A percentile compares a stretch with the other conserved stretches of the same genome.
phyloP scores from a whole-genome alignment of 2,113 vertebrate species.

The Elgaria multicarinata region DNA sequence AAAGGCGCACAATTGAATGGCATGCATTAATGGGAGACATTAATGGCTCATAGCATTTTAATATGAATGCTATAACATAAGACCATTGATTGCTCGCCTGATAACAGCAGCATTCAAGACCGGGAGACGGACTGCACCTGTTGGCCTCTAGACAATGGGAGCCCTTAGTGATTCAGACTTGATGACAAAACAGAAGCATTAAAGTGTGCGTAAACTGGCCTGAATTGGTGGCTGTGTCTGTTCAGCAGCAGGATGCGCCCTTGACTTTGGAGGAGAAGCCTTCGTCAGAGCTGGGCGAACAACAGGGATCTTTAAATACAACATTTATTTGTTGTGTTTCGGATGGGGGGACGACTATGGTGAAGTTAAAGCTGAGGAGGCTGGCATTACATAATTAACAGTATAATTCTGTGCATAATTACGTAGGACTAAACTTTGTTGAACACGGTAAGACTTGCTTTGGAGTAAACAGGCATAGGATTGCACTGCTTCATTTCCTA shows the following conservation, averaged over 20 bases:
- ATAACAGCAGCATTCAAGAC: conserved; percentile 46
- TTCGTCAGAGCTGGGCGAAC: background rate
- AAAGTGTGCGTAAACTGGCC: conserved; percentile 6
- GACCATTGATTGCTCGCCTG: conserved; percentile 36
- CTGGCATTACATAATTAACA: background rate
- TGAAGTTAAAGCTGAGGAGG: background rate
- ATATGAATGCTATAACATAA: conserved; percentile 49
- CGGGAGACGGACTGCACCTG: conserved; percentile 27
- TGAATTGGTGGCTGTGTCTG: conserved; percentile 20
- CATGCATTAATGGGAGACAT: conserved; percentile 30
- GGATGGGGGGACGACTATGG: background rate
- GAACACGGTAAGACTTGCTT: background rate
- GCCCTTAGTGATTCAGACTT: conserved; percentile 25
- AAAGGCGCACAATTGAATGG: conserved; percentile 33
- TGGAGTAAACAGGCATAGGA: background rate
- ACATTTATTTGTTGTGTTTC: no score
- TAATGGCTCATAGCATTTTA: conserved; percentile 51
- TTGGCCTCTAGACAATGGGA: conserved; percentile 37
- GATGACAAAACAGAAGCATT: conserved; percentile 24
- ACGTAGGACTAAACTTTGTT: background rate
- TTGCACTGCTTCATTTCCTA: background rate
- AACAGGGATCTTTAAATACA: conserved; percentile 12
- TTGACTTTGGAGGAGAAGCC: conserved; percentile 16
- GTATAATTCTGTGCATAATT: background rate
- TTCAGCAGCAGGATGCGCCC: conserved; percentile 28